phyloP scores from a whole-genome alignment of 2,888 invertebrate species.

The Pollenia labialis region DNA sequence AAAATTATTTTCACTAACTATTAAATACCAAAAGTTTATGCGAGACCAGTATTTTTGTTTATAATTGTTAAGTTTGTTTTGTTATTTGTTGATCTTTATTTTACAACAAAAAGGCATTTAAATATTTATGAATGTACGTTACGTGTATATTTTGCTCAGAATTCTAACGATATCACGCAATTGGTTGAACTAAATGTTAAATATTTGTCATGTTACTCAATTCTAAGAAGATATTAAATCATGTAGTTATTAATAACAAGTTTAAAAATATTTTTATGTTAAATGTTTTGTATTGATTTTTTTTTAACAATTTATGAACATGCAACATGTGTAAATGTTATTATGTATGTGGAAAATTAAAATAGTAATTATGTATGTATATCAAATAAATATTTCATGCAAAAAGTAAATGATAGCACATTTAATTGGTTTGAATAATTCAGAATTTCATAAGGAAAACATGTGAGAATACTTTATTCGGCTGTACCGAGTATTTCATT shows the following conservation, averaged over 20 bases:
- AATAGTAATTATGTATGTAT: neutral
- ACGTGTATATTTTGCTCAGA: neutral
- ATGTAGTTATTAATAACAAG: neutral
- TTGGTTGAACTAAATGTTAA: neutral
- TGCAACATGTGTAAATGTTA: neutral
- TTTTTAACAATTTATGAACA: neutral
- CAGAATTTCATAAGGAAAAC: no score
- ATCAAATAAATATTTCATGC: no score
- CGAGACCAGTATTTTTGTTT: no score
- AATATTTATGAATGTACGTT: neutral
- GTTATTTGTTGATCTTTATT: no score
- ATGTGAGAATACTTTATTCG: no score
- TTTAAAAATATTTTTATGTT: slow-evolving; percentile 5
- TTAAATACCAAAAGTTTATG: no score
- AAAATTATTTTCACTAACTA: no score
- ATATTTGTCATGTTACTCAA: neutral
- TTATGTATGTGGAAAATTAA: neutral
- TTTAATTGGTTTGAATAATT: no score
- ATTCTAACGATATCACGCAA: slow-evolving; percentile 10
- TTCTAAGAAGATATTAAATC: neutral
- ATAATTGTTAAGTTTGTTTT: no score
- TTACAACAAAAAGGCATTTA: no score
- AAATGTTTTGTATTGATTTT: slow-evolving; percentile 13
- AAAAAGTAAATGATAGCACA: no score
- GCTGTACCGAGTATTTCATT: no score